Conservation (phyloP, 2,113 vertebrate genomes). For the Bubalus kerabau region DNA sequence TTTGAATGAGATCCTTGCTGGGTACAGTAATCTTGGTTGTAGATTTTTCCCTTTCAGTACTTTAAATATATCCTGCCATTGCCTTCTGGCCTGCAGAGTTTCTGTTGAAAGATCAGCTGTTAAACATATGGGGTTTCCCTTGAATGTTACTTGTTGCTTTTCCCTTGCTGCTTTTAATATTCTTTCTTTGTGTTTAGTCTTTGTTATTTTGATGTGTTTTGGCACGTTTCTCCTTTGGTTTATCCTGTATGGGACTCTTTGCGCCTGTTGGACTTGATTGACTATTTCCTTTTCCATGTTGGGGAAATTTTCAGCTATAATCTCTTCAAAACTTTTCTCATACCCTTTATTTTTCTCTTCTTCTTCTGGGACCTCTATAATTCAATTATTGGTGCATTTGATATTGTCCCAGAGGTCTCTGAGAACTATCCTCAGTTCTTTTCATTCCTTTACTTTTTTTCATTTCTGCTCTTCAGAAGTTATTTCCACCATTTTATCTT, state of each 20-base stretch:
- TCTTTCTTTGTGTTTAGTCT: not conserved
- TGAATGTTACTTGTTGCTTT: not conserved
- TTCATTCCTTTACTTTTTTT: not conserved
- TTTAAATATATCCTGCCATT: not conserved
- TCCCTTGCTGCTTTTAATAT: not conserved
- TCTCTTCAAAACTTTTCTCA: not conserved
- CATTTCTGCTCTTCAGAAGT: not conserved
- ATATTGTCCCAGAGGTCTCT: not conserved
- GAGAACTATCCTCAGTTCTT: not conserved
- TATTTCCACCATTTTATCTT: not conserved
- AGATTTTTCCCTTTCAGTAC: not conserved
- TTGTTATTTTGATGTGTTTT: not conserved
- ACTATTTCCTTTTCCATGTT: not conserved
- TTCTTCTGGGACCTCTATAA: not conserved
- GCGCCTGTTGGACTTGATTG: not conserved
- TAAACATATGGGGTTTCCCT: not conserved
- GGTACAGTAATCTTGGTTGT: not conserved
- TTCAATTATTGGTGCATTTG: not conserved
- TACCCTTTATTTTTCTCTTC: not conserved
- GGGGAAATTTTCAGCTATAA: not conserved
- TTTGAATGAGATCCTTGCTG: not conserved
- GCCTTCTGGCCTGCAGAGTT: not conserved
- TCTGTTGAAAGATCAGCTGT: not conserved
- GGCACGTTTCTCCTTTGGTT: not conserved
- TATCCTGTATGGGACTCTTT: not conserved